These are phyloP conservation scores for Crocallis elinguaria DNA, from an alignment of 2,888 invertebrate genomes.

Conservation along the genomic window DNA sequence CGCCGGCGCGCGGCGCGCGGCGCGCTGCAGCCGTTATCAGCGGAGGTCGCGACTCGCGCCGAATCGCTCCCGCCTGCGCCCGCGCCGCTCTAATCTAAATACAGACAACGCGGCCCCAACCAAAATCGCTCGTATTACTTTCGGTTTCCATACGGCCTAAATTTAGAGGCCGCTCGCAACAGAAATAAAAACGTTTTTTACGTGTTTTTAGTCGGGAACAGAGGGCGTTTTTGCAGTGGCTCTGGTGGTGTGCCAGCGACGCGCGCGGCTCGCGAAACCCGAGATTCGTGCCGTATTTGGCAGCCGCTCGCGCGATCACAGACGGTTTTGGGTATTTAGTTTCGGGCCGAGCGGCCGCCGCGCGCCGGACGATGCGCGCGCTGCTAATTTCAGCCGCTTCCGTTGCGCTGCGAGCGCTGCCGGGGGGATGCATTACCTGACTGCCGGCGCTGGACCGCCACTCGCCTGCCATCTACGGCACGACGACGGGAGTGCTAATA, in stretches of 20 bases:
- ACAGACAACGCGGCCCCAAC: constrained; percentile 79
- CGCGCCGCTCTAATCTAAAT: constrained; percentile 77
- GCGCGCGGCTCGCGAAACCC: constrained; percentile 72
- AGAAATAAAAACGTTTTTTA: constrained; percentile 83
- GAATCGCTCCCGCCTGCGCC: constrained; percentile 49
- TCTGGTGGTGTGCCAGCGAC: constrained; percentile 64
- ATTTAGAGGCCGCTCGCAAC: constrained; percentile 81
- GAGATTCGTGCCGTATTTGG: constrained; percentile 84
- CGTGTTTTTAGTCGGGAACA: constrained; percentile 81
- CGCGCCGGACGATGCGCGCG: constrained; percentile 48
- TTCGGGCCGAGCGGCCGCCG: constrained; percentile 58
- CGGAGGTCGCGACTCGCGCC: constrained; percentile 32
- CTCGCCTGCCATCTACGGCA: constrained; percentile 29
- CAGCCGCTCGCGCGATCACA: constrained; percentile 67
- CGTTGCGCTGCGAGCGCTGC: constrained; percentile 50
- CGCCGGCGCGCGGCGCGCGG: constrained; percentile 39
- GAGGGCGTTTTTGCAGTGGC: constrained; percentile 69
- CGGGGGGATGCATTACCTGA: constrained; percentile 28
- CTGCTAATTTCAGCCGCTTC: constrained; percentile 65
- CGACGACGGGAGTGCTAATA: constrained; percentile 22
- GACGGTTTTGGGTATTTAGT: constrained; percentile 80
- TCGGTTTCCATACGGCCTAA: constrained; percentile 82
- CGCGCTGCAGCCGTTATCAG: constrained; percentile 35
- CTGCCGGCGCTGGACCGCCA: constrained; percentile 39
- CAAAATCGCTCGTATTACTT: constrained; percentile 83